A percentile compares a stretch with the other conserved stretches of the same genome.
phyloP scores from a whole-genome alignment of 2,888 invertebrate species.

The Tipula lateralis region DNA sequence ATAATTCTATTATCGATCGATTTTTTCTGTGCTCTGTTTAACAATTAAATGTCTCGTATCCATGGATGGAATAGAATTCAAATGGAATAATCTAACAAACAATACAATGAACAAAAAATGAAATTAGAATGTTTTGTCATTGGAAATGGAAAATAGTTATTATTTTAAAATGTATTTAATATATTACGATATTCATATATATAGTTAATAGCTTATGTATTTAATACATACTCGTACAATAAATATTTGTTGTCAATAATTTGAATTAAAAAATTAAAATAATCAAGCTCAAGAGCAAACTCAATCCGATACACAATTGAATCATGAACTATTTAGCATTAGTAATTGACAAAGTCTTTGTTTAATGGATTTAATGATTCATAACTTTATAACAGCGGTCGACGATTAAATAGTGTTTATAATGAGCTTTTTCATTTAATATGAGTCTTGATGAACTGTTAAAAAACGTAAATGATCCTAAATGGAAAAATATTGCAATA shows the following conservation, averaged over 20 bases:
- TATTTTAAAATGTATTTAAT: not conserved
- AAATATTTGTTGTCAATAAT: not conserved
- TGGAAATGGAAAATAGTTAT: not conserved
- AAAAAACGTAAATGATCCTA: too few species aligned
- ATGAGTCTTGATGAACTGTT: too few species aligned
- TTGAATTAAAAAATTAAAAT: not conserved
- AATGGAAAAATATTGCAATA: too few species aligned
- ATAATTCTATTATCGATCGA: conserved; percentile 1
- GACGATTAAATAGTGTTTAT: too few species aligned
- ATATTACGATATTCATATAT: not conserved
- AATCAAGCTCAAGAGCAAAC: not conserved
- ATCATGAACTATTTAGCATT: not conserved
- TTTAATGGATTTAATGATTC: too few species aligned
- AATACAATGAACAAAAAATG: not conserved
- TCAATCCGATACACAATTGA: not conserved
- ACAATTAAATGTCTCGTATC: conserved; percentile 24
- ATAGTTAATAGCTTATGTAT: not conserved
- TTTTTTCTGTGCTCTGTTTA: not conserved
- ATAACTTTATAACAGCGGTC: too few species aligned
- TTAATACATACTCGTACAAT: not conserved
- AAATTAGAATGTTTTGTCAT: conserved; percentile 8
- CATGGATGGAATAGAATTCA: conserved; percentile 19
- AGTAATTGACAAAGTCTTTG: too few species aligned
- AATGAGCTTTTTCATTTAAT: too few species aligned
- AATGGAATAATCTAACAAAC: not conserved